Evolutionary conservation across 2,797 vertebrate species (phyloP).

Genomic region (Brachymystax lenok): DNA sequence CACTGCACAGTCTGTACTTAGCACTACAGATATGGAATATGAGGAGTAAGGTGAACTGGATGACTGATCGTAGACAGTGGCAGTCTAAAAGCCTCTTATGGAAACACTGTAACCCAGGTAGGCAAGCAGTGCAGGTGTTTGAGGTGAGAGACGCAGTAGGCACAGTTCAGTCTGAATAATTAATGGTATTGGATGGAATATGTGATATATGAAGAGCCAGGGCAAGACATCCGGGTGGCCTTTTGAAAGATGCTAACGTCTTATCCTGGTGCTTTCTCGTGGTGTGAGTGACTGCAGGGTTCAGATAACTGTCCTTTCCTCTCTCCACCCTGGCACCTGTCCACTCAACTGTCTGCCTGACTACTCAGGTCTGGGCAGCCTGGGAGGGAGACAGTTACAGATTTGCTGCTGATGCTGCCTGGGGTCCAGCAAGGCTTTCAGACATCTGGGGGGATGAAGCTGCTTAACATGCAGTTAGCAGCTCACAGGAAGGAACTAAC

Average conservation of each 20-base stretch:
- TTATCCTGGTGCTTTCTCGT: slow-evolving; percentile 53
- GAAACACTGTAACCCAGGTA: slow-evolving; percentile 50
- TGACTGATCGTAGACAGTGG: slow-evolving; percentile 56
- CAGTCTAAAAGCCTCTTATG: slow-evolving; percentile 73
- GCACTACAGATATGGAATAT: slow-evolving; percentile 50
- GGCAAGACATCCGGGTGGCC: slow-evolving; percentile 57
- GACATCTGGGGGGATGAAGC: slow-evolving; percentile 66
- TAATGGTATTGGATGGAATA: slow-evolving; percentile 70
- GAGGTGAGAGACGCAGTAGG: slow-evolving; percentile 67
- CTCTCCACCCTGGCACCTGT: slow-evolving; percentile 43
- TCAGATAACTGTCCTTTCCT: slow-evolving; percentile 58
- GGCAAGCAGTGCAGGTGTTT: slow-evolving; percentile 69
- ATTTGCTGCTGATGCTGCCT: slow-evolving; percentile 52
- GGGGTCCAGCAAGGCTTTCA: slow-evolving; percentile 51
- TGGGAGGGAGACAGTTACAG: slow-evolving; percentile 66
- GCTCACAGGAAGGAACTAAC: slow-evolving; percentile 52
- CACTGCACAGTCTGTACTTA: slow-evolving; percentile 19
- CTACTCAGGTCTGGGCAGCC: slow-evolving; percentile 45
- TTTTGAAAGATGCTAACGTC: slow-evolving; percentile 40
- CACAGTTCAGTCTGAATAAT: slow-evolving; percentile 71
- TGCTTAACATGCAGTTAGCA: slow-evolving; percentile 65
- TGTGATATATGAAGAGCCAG: slow-evolving; percentile 74
- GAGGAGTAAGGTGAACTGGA: slow-evolving; percentile 61
- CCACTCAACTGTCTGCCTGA: slow-evolving; percentile 39
- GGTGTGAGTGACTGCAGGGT: slow-evolving; percentile 54